Percentiles rank a stretch among this genome's conserved stretches.
phyloP scores from a whole-genome alignment of 2,797 vertebrate species.

The Vespertilio murinus region DNA sequence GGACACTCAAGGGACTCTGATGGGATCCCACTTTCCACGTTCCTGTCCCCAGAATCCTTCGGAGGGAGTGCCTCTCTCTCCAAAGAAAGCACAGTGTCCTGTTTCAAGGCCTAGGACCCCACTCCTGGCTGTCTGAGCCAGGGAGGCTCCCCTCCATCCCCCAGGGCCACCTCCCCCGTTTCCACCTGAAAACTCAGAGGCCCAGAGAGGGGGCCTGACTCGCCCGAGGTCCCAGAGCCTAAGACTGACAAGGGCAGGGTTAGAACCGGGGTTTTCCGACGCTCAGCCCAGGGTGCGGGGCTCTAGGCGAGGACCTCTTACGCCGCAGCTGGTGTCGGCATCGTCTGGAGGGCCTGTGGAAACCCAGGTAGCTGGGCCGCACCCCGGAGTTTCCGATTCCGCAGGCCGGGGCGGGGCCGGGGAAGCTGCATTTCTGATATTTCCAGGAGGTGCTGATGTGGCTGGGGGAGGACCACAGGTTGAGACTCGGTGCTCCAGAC shows the following conservation, averaged over 20 bases:
- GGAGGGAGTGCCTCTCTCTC: not conserved
- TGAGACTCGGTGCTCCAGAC: not conserved
- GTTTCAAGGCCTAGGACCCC: not conserved
- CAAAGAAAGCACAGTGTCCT: not conserved
- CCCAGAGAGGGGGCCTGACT: not conserved
- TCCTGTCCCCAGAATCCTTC: not conserved
- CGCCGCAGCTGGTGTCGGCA: not conserved
- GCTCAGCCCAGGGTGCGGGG: not conserved
- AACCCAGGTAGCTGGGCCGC: not conserved
- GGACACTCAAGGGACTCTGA: not conserved
- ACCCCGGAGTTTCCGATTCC: not conserved
- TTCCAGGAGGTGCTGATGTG: not conserved
- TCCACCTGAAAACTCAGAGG: not conserved
- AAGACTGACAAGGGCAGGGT: not conserved
- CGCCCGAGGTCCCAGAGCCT: not conserved
- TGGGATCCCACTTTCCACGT: not conserved
- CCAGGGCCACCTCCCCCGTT: not conserved
- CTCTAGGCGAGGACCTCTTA: not conserved
- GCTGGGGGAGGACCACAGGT: not conserved
- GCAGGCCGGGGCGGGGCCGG: not conserved
- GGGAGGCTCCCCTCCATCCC: not conserved
- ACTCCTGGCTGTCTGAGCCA: not conserved
- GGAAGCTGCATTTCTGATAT: not conserved
- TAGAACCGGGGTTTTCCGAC: not conserved
- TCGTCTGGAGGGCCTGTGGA: not conserved